Percentiles rank a stretch among this genome's conserved stretches.
Evolutionary conservation across 2,888 invertebrate genomes (phyloP).

Genomic region (Anorthoa munda): DNA sequence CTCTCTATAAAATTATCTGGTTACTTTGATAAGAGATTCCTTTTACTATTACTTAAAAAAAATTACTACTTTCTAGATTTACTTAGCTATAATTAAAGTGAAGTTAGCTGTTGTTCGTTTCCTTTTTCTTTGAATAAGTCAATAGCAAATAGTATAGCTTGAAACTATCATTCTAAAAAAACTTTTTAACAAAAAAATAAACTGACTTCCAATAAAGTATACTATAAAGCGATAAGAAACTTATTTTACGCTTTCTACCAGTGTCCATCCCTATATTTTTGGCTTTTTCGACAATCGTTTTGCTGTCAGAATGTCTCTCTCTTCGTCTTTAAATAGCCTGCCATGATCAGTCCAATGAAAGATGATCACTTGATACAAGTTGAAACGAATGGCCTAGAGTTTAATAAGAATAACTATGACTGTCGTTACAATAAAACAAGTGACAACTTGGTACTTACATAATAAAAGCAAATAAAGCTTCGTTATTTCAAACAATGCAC

Average conservation of each 20-base stretch:
- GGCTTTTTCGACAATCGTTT: too few species aligned
- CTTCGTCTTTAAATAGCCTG: too few species aligned
- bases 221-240: too few species aligned
- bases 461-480: constrained; percentile 20
- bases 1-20: constrained; percentile 5
- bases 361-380: not conserved
- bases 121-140: not conserved
- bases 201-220: too few species aligned
- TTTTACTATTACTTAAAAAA: not conserved
- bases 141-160: not conserved
- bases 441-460: not conserved
- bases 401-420: not conserved
- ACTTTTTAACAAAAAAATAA: too few species aligned
- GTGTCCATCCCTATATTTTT: too few species aligned
- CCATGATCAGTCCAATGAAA: not conserved
- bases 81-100: not conserved
- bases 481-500: not conserved
- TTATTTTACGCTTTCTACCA: too few species aligned
- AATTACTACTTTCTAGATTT: not conserved
- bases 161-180: too few species aligned
- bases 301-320: too few species aligned
- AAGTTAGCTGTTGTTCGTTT: not conserved
- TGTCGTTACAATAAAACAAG: not conserved
- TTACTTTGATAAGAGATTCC: constrained; percentile 20
- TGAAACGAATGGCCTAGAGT: not conserved